Conservation (phyloP, 2,888 invertebrate genomes). For the Eretmocerus hayati region DNA sequence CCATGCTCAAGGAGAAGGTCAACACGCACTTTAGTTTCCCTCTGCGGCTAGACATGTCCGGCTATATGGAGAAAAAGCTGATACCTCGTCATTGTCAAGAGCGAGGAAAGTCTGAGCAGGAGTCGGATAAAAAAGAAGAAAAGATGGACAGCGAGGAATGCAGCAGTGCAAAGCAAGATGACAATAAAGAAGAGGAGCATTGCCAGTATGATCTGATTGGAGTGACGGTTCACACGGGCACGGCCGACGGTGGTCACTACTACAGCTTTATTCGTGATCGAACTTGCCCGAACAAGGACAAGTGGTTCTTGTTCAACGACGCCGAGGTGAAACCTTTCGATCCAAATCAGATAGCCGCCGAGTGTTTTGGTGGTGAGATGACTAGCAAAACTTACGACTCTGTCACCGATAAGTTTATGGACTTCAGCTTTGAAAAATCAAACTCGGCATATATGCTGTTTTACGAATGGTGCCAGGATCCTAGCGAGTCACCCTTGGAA, state of each 20-base stretch:
- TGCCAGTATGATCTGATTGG: constrained; percentile 82
- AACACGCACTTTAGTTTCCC: constrained; percentile 97
- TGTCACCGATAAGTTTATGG: constrained; percentile 94
- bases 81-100: constrained; percentile 62
- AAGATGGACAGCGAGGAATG: constrained; percentile 28
- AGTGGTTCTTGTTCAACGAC: constrained; percentile 89
- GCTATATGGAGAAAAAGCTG: constrained; percentile 87
- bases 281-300: constrained; percentile 63
- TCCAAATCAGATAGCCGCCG: constrained; percentile 87
- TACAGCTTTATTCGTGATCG: constrained; percentile 92
- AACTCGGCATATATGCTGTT: constrained; percentile 97
- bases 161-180: constrained; percentile 20
- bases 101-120: constrained; percentile 23
- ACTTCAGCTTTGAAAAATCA: constrained; percentile 95
- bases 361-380: constrained; percentile 97
- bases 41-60: constrained; percentile 85
- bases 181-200: constrained; percentile 52
- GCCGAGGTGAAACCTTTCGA: constrained; percentile 93
- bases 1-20: constrained; percentile 94
- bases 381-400: constrained; percentile 96
- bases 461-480: constrained; percentile 69
- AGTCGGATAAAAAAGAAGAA: constrained; percentile 41
- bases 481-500: constrained; percentile 32
- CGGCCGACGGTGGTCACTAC: constrained; percentile 95
- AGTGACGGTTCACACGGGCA: constrained; percentile 96